Conservation (phyloP, 1,140 invertebrate species). For the Dendrolimus kikuchii region DNA sequence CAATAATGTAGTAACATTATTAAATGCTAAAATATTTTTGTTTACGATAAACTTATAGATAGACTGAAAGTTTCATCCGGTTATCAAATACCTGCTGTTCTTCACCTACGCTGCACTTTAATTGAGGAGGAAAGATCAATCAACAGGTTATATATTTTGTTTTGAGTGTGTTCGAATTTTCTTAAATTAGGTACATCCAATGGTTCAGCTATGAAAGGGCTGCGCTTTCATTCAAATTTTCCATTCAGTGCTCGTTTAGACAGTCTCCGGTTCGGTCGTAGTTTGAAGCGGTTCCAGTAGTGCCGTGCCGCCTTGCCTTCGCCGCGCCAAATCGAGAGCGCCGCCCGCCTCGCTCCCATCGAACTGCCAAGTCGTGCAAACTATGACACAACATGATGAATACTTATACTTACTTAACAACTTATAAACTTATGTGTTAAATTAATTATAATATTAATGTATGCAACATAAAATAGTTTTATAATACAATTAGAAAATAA, state of each 20-base stretch:
- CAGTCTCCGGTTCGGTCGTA: slow-evolving; percentile 27
- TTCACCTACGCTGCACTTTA: slow-evolving; percentile 1
- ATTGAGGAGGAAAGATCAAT: neutral
- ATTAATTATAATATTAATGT: too few species aligned
- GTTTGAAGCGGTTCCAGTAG: neutral
- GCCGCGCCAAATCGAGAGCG: too few species aligned
- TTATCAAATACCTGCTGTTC: neutral
- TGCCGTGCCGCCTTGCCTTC: slow-evolving; percentile 1
- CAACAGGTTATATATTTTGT: slow-evolving; percentile 4
- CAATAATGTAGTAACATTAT: too few species aligned
- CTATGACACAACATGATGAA: too few species aligned
- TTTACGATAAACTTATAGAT: too few species aligned
- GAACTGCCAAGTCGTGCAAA: too few species aligned
- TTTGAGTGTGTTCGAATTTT: slow-evolving; percentile 3
- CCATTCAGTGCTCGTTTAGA: slow-evolving; percentile 35
- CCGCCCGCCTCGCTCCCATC: too few species aligned
- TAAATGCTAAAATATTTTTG: too few species aligned
- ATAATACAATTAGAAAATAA: too few species aligned
- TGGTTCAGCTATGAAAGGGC: slow-evolving; percentile 21
- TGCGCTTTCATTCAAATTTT: slow-evolving; percentile 23
- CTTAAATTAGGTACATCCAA: slow-evolving; percentile 8
- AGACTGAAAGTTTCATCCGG: neutral
- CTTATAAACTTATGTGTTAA: too few species aligned
- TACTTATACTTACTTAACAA: too few species aligned
- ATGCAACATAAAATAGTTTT: too few species aligned